Evolutionary conservation across 2,113 vertebrate genomes (phyloP).

Genomic region (Phoenicopterus ruber): DNA sequence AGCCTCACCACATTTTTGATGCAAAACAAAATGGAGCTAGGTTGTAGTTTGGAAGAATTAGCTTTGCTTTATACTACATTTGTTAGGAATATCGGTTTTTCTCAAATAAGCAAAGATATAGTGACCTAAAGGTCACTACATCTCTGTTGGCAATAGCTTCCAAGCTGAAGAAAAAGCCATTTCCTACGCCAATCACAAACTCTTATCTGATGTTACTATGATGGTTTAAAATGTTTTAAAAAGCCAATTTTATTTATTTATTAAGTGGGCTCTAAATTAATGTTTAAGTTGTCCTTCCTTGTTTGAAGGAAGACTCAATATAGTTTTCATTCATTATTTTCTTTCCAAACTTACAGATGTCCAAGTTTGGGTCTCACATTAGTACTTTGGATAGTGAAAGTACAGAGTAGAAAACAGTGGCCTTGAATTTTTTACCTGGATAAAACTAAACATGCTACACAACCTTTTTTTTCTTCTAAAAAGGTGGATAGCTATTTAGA

Average conservation of each 20-base stretch:
- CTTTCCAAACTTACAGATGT: neutral
- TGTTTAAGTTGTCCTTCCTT: neutral
- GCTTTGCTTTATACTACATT: neutral
- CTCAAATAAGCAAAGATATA: too few relatives aligned
- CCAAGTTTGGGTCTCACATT: neutral
- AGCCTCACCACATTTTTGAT: neutral
- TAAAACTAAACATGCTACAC: neutral
- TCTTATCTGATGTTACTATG: neutral
- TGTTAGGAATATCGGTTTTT: neutral
- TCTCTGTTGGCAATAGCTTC: neutral
- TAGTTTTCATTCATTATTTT: neutral
- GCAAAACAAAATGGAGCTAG: neutral
- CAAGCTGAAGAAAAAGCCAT: neutral
- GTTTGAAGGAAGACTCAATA: neutral
- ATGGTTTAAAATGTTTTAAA: neutral
- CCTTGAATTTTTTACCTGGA: neutral
- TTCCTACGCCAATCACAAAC: neutral
- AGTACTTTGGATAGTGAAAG: neutral
- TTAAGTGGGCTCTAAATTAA: neutral
- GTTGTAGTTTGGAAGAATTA: neutral
- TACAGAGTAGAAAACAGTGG: neutral
- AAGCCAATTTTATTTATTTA: neutral
- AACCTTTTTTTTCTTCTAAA: neutral
- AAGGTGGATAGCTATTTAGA: neutral
- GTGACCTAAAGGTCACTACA: too few relatives aligned